A percentile compares a stretch with the other conserved stretches of the same genome.
Conservation (phyloP, 2,797 vertebrate species). For the Tarsius wallacei region DNA sequence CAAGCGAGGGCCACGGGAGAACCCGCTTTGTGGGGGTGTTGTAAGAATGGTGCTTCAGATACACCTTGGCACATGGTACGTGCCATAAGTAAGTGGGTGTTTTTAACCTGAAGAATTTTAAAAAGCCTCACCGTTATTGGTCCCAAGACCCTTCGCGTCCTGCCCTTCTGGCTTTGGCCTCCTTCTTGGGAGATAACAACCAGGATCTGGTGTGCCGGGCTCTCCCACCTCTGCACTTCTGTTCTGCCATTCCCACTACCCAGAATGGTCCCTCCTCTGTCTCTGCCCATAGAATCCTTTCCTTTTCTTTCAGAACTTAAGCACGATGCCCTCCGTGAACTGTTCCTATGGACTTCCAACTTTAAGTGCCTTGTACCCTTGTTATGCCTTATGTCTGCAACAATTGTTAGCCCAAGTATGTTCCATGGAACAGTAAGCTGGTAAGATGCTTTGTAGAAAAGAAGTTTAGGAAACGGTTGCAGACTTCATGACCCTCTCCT, state of each 20-base stretch:
- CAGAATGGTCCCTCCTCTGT: background rate
- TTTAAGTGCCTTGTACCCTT: background rate
- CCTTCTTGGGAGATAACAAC: background rate
- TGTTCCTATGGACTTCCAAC: background rate
- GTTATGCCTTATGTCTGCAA: background rate
- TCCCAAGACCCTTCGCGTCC: background rate
- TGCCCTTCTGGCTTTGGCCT: background rate
- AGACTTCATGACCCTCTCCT: too few species aligned
- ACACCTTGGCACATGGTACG: background rate
- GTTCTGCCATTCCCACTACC: background rate
- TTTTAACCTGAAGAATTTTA: constrained; percentile 31
- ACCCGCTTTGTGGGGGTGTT: background rate
- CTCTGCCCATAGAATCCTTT: background rate
- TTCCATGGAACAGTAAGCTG: background rate
- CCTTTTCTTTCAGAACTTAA: background rate
- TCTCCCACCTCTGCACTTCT: background rate
- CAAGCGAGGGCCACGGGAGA: background rate
- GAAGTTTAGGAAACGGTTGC: background rate
- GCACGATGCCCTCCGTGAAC: background rate
- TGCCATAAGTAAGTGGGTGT: background rate
- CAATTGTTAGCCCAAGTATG: background rate
- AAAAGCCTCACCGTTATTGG: background rate
- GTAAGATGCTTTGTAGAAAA: background rate
- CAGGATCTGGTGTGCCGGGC: background rate
- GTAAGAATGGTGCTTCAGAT: background rate